These are phyloP conservation scores for Sebastes iracundus DNA, from an alignment of 2,797 vertebrate species.

Conservation along the genomic window DNA sequence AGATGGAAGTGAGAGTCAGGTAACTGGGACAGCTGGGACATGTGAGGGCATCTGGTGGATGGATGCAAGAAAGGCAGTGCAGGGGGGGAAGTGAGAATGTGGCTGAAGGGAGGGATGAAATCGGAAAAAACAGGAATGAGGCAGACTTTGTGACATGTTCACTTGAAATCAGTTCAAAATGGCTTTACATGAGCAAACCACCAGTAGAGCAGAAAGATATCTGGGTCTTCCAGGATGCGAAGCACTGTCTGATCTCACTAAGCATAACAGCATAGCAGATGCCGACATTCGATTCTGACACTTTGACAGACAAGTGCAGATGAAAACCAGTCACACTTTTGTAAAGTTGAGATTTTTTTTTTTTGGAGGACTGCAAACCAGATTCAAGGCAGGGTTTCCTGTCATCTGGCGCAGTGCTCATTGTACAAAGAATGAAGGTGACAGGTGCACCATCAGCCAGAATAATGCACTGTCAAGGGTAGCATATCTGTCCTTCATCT, in stretches of 20 bases:
- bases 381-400: conserved; percentile 12
- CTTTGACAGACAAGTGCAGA: conserved; percentile 31
- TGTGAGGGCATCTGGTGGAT: background rate
- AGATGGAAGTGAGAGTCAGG: background rate
- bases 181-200: background rate
- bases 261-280: background rate
- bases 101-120: background rate
- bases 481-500: conserved; percentile 4
- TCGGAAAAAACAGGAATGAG: background rate
- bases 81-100: background rate
- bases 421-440: conserved; percentile 9
- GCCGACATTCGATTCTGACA: conserved; percentile 11
- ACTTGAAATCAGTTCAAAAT: background rate
- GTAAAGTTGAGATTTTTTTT: background rate
- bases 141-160: background rate
- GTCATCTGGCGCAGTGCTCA: conserved; percentile 2
- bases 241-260: background rate
- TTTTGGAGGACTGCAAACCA: conserved; percentile 4
- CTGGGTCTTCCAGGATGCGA: background rate
- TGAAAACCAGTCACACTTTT: conserved; percentile 26
- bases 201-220: background rate
- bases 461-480: conserved; percentile 18
- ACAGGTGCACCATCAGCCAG: conserved; percentile 22
- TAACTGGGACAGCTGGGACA: background rate
- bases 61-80: background rate